Base-by-base conservation (phyloP, 1,140 invertebrate genomes). In the Saxidomus purpurata region DNA sequence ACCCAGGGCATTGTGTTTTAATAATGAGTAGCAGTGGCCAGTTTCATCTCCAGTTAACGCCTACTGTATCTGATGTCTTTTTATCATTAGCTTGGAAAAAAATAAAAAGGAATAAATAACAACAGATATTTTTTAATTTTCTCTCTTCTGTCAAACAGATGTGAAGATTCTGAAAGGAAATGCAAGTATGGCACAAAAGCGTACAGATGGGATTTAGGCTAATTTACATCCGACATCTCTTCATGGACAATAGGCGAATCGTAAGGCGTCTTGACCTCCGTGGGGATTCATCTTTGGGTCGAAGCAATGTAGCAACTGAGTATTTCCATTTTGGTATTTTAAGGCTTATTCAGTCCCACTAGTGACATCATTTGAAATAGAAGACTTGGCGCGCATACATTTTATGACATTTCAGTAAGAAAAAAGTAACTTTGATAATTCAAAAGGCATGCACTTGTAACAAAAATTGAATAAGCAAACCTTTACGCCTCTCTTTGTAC, bases 101-200 rank as follows among this genome's bases (percentile, higher is more conserved):
- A 28, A 85, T 76, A 85, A 85, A 85, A 85, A 71, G 69, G 83
- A 76, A 85, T 85, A 85, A 85, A 85, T 85, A 85, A 85, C 47
- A 74, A 49, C 43, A 85, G 61, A 71, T 85, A 85, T 55, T 43
- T 85, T 84, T 85, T 85, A 85, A 74, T 85, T 85, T 69, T 85
- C 83, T 49, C 40, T 74, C 38, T 85, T 52, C 43, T 74, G 83
- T 74, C 49, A 74, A 34, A 85, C 83, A 85, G 83, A 85, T 85
- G 83, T 85, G 49, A 71, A 63, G 55, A 61, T n/a, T 22, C 43
- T 59, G 69, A 52, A 52, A 34, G 28, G 83, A 31, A 36, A 28
- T 74, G 40, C 36, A 74, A 52, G 69, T 76, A 47, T 85, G 67
- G 76, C 69, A 85, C 83, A 85, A 85, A 85, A 76, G 63, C 28